Evolutionary conservation across 2,888 invertebrate genomes (phyloP).

Genomic region (Thymelicus lineola): DNA sequence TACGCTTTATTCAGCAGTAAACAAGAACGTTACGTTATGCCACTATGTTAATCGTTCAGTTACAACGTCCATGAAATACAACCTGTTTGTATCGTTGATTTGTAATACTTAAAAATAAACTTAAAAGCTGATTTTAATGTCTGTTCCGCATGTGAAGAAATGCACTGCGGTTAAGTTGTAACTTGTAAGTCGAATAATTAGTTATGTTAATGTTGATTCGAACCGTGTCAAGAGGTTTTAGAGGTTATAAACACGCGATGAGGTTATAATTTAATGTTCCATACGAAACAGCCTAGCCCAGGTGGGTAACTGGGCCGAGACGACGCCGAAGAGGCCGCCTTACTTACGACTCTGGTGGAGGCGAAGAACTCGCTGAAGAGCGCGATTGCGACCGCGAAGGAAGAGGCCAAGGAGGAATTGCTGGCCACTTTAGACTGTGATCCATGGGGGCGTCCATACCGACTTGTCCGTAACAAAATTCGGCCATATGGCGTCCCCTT

Average conservation of each 20-base stretch:
- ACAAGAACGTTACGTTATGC: too few species aligned
- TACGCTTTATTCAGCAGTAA: too few species aligned
- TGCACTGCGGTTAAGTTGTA: slow-evolving; percentile 7
- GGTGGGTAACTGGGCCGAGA: not conserved
- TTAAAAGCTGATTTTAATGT: slow-evolving; percentile 6
- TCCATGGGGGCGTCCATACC: too few species aligned
- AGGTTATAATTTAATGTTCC: slow-evolving; percentile 5
- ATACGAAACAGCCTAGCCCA: not conserved
- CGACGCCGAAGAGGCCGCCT: too few species aligned
- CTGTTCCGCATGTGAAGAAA: slow-evolving; percentile 18
- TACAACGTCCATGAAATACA: not conserved
- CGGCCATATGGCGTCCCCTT: too few species aligned
- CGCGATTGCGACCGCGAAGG: too few species aligned
- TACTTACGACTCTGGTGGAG: too few species aligned
- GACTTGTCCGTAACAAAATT: too few species aligned
- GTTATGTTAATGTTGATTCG: slow-evolving; percentile 25
- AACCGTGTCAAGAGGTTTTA: slow-evolving; percentile 29
- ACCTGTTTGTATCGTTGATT: not conserved
- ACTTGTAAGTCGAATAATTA: slow-evolving; percentile 19
- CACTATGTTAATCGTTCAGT: not conserved
- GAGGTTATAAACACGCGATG: slow-evolving; percentile 23
- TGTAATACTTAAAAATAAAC: slow-evolving; percentile 3
- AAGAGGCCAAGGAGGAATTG: too few species aligned
- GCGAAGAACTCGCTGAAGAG: too few species aligned
- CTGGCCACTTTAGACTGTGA: too few species aligned